Evolutionary conservation across 2,888 invertebrate species (phyloP).

Genomic region (Epistrophe eligans): DNA sequence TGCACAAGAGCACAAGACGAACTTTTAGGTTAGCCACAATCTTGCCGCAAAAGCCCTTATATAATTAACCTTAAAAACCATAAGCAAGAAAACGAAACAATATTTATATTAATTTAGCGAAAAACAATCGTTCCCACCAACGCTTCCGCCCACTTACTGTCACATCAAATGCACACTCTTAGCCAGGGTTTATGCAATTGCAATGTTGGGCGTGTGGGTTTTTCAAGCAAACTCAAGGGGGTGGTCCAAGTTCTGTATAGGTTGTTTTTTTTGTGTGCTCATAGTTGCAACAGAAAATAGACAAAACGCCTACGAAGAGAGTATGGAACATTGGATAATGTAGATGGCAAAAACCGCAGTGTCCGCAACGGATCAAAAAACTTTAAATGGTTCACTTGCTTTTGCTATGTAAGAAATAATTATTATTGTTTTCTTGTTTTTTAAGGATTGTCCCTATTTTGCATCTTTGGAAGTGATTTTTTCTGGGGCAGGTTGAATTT

Average conservation of each 20-base stretch:
- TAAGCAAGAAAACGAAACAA: conserved; percentile 72
- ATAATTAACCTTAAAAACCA: conserved; percentile 73
- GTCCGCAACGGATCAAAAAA: conserved; percentile 61
- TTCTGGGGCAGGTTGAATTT: conserved; percentile 52
- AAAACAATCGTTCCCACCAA: conserved; percentile 64
- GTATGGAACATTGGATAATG: conserved; percentile 33
- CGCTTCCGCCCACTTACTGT: conserved; percentile 71
- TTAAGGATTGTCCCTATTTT: conserved; percentile 46
- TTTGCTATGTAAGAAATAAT: conserved; percentile 42
- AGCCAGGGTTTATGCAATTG: conserved; percentile 23
- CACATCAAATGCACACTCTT: conserved; percentile 71
- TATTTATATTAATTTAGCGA: conserved; percentile 69
- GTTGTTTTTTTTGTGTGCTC: not conserved
- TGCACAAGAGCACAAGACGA: conserved; percentile 54
- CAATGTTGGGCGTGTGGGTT: conserved; percentile 20
- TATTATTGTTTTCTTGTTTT: conserved; percentile 47
- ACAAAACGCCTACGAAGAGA: conserved; percentile 39
- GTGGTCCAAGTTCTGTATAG: conserved; percentile 52
- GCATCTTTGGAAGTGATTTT: conserved; percentile 61
- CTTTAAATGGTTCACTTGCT: conserved; percentile 66
- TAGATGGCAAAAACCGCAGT: conserved; percentile 63
- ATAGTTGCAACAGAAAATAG: conserved; percentile 36
- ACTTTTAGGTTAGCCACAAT: conserved; percentile 70
- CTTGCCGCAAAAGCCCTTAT: conserved; percentile 67
- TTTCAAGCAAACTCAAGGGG: conserved; percentile 49